Evolutionary conservation across 2,797 vertebrate genomes (phyloP).

Genomic region (Acrocephalus scirpaceus): DNA sequence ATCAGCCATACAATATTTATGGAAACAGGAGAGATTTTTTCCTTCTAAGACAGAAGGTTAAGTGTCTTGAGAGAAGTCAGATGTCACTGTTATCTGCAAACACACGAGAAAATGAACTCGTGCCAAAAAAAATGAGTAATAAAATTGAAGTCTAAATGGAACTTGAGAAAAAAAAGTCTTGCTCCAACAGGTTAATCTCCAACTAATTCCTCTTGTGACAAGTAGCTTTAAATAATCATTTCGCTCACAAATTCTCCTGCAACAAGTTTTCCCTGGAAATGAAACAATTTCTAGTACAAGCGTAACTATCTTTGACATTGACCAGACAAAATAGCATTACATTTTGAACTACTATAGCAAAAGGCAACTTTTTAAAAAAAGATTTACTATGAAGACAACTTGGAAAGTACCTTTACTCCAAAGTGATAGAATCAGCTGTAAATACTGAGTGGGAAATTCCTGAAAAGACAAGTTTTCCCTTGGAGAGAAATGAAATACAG

Average conservation of each 20-base stretch:
- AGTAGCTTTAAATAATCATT: constrained; percentile 28
- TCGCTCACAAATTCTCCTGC: constrained; percentile 14
- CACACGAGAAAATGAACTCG: background rate
- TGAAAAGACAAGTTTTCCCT: constrained; percentile 27
- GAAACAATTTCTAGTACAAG: constrained; percentile 4
- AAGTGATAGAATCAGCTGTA: constrained; percentile 36
- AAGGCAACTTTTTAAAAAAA: constrained; percentile 13
- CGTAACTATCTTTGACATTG: background rate
- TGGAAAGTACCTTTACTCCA: constrained; percentile 52
- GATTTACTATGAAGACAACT: constrained; percentile 8
- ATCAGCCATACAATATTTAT: background rate
- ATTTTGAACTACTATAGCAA: constrained; percentile 38
- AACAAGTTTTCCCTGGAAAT: constrained; percentile 33
- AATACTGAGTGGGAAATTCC: constrained; percentile 32
- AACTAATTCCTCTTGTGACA: background rate
- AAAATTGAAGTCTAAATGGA: background rate
- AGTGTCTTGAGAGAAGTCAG: background rate
- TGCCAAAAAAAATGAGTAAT: background rate
- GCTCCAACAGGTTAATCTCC: constrained; percentile 2
- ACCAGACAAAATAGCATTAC: background rate
- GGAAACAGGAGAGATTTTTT: background rate
- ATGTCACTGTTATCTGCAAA: background rate
- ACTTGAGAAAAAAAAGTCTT: background rate
- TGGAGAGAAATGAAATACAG: background rate
- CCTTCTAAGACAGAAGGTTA: background rate